Evolutionary conservation across 2,888 invertebrate species (phyloP).

Genomic region (Chromoteleia sp.): DNA sequence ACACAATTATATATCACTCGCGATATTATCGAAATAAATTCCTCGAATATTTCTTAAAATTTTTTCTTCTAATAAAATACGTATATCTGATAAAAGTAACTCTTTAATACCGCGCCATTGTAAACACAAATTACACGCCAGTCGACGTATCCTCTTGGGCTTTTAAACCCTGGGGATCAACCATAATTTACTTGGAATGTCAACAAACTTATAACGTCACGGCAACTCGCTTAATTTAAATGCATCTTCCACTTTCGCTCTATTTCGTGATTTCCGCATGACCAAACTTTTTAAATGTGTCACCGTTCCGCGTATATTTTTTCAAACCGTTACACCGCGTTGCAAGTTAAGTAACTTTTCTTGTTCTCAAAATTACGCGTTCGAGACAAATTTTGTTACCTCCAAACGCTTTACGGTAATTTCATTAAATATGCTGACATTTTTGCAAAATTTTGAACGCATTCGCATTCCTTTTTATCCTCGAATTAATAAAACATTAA

Average conservation of each 20-base stretch:
- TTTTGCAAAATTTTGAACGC: background rate
- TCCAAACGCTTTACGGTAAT: conserved; percentile 22
- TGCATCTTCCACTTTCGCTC: conserved; percentile 67
- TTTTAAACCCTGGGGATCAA: conserved; percentile 73
- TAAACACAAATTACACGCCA: conserved; percentile 68
- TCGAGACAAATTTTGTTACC: conserved; percentile 22
- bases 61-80: conserved; percentile 4
- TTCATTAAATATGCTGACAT: conserved; percentile 21
- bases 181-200: conserved; percentile 80
- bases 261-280: conserved; percentile 62
- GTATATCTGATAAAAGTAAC: conserved; percentile 43
- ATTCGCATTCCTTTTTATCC: background rate
- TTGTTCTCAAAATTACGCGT: conserved; percentile 32
- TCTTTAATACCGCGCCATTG: conserved; percentile 60
- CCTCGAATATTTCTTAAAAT: background rate
- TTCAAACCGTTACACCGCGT: conserved; percentile 24
- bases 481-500: no score
- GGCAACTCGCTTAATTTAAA: conserved; percentile 68
- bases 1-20: no score
- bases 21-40: background rate
- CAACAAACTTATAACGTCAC: conserved; percentile 76
- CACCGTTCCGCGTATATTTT: conserved; percentile 38
- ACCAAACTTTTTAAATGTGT: conserved; percentile 63
- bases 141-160: conserved; percentile 72
- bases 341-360: conserved; percentile 50